Conservation (phyloP, 2,888 invertebrate species). For the Lysandra bellargus region DNA sequence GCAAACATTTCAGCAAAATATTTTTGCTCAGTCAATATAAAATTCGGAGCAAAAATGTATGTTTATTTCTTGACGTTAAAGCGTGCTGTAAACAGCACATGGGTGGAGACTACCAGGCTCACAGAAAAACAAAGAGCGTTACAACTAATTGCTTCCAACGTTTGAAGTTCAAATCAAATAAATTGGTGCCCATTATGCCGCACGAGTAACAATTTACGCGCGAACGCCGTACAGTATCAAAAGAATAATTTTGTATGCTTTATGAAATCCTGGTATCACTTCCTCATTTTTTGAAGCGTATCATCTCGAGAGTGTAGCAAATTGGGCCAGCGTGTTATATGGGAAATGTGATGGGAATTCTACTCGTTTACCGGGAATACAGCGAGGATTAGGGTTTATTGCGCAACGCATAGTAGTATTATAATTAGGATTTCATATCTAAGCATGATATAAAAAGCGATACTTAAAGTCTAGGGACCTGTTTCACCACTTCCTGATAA, state of each 20-base stretch:
- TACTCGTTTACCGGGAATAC: not conserved
- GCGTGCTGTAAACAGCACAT: not conserved
- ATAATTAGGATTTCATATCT: no score
- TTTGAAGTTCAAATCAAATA: constrained; percentile 36
- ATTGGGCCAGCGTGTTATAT: constrained; percentile 55
- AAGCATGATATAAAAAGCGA: no score
- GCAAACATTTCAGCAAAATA: not conserved
- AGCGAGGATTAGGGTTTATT: not conserved
- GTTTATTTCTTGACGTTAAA: not conserved
- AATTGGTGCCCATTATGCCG: constrained; percentile 41
- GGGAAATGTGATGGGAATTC: constrained; percentile 19
- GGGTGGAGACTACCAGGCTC: not conserved
- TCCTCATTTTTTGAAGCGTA: constrained; percentile 59
- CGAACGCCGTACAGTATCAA: constrained; percentile 31
- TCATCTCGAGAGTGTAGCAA: constrained; percentile 54
- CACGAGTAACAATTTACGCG: constrained; percentile 40
- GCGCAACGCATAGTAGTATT: not conserved
- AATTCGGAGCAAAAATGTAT: not conserved
- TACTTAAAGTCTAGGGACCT: no score
- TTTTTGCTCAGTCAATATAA: not conserved
- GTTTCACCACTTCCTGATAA: no score
- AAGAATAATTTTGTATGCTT: constrained; percentile 35
- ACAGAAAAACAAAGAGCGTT: constrained; percentile 18
- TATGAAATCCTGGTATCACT: constrained; percentile 50
- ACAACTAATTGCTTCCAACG: constrained; percentile 26